Base-by-base conservation (phyloP, 2,888 invertebrate genomes). In the Oxytorus armatus region DNA sequence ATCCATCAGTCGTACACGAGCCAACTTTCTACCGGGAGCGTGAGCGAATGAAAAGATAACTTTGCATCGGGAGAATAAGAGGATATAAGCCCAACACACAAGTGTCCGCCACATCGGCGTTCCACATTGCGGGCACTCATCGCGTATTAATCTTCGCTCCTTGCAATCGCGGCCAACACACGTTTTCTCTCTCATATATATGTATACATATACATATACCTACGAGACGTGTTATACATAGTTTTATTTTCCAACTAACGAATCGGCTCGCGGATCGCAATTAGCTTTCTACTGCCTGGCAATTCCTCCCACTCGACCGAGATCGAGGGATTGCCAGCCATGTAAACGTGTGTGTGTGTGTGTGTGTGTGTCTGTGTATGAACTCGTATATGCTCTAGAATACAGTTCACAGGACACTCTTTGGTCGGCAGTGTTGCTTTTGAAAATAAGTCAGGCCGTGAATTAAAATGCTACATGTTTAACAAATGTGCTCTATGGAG, bases 101-200 rank as follows among this genome's bases (percentile, higher is more conserved):
- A 23, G 51, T 29, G 23, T 36, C 36, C 36, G 36, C 8, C 1
- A 1, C 36, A 53, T 57, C n/a, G 57, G 44, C 72, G 72, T 79
- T 76, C 75, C 76, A 75, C 70, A 79, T 79, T 75, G 72, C 75
- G 70, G 59, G 59, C 66, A 55, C 59, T 79, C 79, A 79, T 79
- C 61, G 72, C 61, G 61, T 65, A 76, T 79, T 79, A 79, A 79
- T 76, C 79, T 79, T 79, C 76, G 61, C 59, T 79, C 59, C 59
- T 72, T 72, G 75, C 61, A 18, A 66, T 70, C 69, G 49, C 57
- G 29, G 49, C 75, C 49, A 75, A 65, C 79, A 53, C 47, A 65
- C n/a, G n/a, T n/a, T 36, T 66, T 70, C 70, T 70, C 69, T 42
- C 75, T 70, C 75, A 53, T 53, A 66, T 33, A 23, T 25, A 42